Conservation (phyloP, 2,113 vertebrate genomes). For the Sclerurus mexicanus region DNA sequence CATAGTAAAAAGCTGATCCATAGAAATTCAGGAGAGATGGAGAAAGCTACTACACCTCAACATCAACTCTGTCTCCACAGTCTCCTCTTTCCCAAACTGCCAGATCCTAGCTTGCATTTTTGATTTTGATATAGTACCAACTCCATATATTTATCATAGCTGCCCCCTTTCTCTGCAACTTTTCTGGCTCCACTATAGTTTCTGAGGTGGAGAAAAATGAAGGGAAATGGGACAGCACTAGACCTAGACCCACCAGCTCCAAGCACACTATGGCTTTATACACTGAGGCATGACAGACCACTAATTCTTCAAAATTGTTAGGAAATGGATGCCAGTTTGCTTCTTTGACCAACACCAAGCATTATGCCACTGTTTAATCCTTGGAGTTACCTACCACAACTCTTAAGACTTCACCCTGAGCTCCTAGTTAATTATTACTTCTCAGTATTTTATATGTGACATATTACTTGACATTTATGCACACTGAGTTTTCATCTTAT, state of each 20-base stretch:
- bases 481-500: not conserved
- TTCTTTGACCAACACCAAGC: not conserved
- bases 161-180: not conserved
- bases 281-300: not conserved
- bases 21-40: accelerated
- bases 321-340: not conserved
- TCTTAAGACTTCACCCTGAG: not conserved
- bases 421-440: not conserved
- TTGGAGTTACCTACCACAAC: not conserved
- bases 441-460: not conserved
- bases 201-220: not conserved
- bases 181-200: not conserved
- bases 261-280: not conserved
- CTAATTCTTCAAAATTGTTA: not conserved
- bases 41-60: not conserved
- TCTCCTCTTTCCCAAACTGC: not conserved
- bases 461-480: not conserved
- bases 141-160: not conserved
- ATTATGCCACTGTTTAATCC: not conserved
- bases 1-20: not conserved
- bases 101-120: not conserved
- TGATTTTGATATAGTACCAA: not conserved
- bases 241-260: not conserved
- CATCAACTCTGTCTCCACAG: not conserved
- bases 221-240: not conserved